These are phyloP conservation scores for Apodemia hepburni DNA, from an alignment of 2,888 invertebrate genomes.

Conservation along the genomic window DNA sequence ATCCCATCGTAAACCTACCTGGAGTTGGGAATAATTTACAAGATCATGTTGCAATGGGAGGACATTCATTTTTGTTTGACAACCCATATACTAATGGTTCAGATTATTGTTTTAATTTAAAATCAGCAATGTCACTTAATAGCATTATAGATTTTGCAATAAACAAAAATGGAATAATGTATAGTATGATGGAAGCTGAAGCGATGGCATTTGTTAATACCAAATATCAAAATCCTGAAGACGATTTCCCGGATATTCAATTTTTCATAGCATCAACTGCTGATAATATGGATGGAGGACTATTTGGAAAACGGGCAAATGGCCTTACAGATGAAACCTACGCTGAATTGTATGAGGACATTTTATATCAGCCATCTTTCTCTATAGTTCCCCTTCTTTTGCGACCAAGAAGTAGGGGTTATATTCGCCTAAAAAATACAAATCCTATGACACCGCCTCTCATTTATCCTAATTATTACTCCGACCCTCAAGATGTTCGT, in stretches of 20 bases:
- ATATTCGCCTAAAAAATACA: conserved; percentile 82
- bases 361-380: conserved; percentile 84
- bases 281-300: conserved; percentile 89
- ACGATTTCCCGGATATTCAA: conserved; percentile 91
- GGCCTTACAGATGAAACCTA: conserved; percentile 84
- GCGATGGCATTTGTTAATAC: conserved; percentile 89
- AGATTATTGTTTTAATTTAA: conserved; percentile 84
- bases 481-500: conserved; percentile 85
- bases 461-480: conserved; percentile 94
- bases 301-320: conserved; percentile 85
- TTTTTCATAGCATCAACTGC: conserved; percentile 87
- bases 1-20: conserved; percentile 80
- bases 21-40: conserved; percentile 91
- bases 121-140: conserved; percentile 80
- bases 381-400: conserved; percentile 85
- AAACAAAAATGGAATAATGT: conserved; percentile 82
- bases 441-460: conserved; percentile 87
- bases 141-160: conserved; percentile 83
- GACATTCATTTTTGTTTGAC: conserved; percentile 86
- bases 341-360: conserved; percentile 84
- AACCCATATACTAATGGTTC: conserved; percentile 78
- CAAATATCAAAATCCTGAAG: conserved; percentile 82
- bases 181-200: conserved; percentile 89
- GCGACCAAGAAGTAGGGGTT: conserved; percentile 86
- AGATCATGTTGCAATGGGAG: conserved; percentile 91